Evolutionary conservation across 2,113 vertebrate species (phyloP).

Genomic region (Rafetus swinhoei): DNA sequence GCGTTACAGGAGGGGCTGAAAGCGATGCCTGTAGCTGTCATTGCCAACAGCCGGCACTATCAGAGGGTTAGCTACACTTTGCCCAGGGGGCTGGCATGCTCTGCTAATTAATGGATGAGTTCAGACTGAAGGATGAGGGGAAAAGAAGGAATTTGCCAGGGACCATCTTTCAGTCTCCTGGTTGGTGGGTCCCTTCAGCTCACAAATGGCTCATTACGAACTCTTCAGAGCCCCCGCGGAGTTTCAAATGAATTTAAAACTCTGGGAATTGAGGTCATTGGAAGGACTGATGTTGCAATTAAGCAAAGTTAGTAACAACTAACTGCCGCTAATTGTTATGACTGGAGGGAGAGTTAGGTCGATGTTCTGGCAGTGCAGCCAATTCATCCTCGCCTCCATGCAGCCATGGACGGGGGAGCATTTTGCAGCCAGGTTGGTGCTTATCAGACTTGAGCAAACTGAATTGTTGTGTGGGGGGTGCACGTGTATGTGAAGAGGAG

Average conservation of each 20-base stretch:
- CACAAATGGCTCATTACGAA: background rate
- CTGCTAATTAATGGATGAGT: background rate
- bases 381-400: background rate
- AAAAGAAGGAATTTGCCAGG: background rate
- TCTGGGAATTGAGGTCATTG: background rate
- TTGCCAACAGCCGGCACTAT: background rate
- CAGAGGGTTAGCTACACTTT: background rate
- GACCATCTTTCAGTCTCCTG: background rate
- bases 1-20: background rate
- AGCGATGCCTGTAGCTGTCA: no score
- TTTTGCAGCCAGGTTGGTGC: background rate
- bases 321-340: background rate
- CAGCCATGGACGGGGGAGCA: background rate
- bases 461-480: background rate
- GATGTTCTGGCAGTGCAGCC: background rate
- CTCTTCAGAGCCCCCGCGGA: background rate
- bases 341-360: background rate
- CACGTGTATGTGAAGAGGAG: background rate
- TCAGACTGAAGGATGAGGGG: background rate
- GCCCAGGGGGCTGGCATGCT: background rate
- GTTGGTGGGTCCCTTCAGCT: background rate
- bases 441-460: background rate
- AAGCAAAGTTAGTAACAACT: background rate
- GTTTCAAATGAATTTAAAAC: background rate
- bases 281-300: background rate